A percentile compares a stretch with the other conserved stretches of the same genome.
These are phyloP conservation scores for Dryadula phaetusa DNA, from an alignment of 2,888 invertebrate species.

Conservation along the genomic window DNA sequence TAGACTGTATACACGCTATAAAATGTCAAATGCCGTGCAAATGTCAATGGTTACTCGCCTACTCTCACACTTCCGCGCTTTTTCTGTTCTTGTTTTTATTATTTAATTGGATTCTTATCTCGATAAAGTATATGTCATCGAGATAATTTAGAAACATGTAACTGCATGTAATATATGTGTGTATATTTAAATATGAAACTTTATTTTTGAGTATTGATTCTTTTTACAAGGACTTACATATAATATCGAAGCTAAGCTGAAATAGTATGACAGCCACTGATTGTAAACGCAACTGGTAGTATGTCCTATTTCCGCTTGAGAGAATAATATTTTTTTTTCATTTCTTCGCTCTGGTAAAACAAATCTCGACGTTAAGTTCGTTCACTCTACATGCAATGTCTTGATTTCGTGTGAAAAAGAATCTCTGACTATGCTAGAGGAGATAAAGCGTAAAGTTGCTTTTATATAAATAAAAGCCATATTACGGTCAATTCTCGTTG, in stretches of 20 bases:
- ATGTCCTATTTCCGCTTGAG: too few relatives aligned
- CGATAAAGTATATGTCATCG: conserved; percentile 31
- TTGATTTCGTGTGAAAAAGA: too few relatives aligned
- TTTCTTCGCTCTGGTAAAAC: too few relatives aligned
- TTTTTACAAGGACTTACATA: conserved; percentile 55
- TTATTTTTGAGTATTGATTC: conserved; percentile 24
- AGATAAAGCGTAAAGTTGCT: too few relatives aligned
- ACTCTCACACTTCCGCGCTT: conserved; percentile 54
- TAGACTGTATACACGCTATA: conserved; percentile 66
- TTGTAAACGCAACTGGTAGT: too few relatives aligned
- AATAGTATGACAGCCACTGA: too few relatives aligned
- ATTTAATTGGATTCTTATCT: conserved; percentile 22
- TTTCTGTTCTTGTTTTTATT: conserved; percentile 34
- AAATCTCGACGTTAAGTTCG: too few relatives aligned
- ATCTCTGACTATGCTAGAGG: too few relatives aligned
- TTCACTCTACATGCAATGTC: too few relatives aligned
- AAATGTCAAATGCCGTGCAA: conserved; percentile 81
- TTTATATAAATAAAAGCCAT: conserved; percentile 68
- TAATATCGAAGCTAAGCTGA: conserved; percentile 66
- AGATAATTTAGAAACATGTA: conserved; percentile 19
- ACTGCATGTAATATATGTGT: background rate
- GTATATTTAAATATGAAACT: background rate
- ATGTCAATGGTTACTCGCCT: conserved; percentile 71
- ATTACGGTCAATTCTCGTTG: conserved; percentile 60
- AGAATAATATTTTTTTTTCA: too few relatives aligned